Conservation (phyloP, 2,888 invertebrate genomes). For the Philereme transversata region DNA sequence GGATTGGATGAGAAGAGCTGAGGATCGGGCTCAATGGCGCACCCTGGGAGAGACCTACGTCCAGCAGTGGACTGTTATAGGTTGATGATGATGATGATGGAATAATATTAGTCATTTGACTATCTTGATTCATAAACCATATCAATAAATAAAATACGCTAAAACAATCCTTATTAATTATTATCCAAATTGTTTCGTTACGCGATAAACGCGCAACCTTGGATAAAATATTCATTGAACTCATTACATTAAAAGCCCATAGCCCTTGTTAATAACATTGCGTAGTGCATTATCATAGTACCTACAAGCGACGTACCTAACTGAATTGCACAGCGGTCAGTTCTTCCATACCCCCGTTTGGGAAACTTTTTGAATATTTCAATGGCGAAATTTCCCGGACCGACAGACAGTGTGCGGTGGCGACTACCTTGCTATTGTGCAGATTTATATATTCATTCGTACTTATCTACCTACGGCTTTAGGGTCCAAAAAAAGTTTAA, state of each 20-base stretch:
- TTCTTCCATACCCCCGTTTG: constrained; percentile 47
- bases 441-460: constrained; percentile 18
- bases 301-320: constrained; percentile 32
- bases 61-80: no score
- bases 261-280: constrained; percentile 32
- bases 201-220: constrained; percentile 1
- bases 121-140: no score
- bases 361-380: constrained; percentile 65
- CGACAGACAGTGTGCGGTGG: constrained; percentile 45
- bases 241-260: constrained; percentile 35
- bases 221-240: constrained; percentile 20
- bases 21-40: no score
- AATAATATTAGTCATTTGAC: no score
- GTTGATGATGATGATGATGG: no score
- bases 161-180: no score
- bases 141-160: no score
- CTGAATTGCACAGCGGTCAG: constrained; percentile 39
- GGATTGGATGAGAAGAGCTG: no score
- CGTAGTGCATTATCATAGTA: constrained; percentile 29
- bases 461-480: neutral
- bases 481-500: no score
- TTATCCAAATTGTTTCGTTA: no score
- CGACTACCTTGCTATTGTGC: constrained; percentile 26
- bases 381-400: constrained; percentile 54
- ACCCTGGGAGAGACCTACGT: no score